Evolutionary conservation across 2,113 vertebrate species (phyloP).

Genomic region (Suncus etruscus): DNA sequence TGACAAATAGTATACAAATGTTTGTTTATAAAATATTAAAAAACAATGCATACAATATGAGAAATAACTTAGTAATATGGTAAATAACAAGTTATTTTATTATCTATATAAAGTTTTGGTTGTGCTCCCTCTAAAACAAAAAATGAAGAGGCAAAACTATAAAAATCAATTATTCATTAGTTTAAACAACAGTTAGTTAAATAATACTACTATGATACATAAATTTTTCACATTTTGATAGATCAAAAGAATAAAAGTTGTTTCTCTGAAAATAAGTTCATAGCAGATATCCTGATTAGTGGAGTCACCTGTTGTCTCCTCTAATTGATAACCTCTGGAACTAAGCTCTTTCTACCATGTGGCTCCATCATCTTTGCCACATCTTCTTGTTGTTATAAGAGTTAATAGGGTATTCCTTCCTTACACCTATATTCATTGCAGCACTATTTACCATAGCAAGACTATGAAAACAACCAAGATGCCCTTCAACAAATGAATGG

Average conservation of each 20-base stretch:
- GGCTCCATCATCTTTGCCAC: neutral
- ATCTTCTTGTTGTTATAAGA: too few species aligned
- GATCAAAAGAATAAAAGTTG: neutral
- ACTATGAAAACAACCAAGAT: too few species aligned
- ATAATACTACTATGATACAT: neutral
- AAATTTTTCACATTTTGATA: neutral
- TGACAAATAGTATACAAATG: too few species aligned
- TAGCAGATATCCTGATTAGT: slow-evolving; percentile 11
- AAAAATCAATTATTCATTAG: neutral
- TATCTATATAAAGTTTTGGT: neutral
- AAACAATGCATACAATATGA: neutral
- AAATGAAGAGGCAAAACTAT: neutral
- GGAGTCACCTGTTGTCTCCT: neutral
- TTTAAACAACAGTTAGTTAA: neutral
- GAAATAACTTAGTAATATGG: neutral
- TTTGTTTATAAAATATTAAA: neutral
- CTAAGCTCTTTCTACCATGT: neutral
- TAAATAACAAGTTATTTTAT: neutral
- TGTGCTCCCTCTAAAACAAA: neutral
- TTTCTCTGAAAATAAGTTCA: slow-evolving; percentile 18
- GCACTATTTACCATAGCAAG: too few species aligned
- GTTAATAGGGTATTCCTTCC: too few species aligned
- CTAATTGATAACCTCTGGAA: neutral
- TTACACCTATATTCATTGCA: too few species aligned
- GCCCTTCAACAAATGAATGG: too few species aligned